A percentile compares a stretch with the other conserved stretches of the same genome.
Evolutionary conservation across 2,113 vertebrate genomes (phyloP).

Genomic region (Girardinichthys multiradiatus): DNA sequence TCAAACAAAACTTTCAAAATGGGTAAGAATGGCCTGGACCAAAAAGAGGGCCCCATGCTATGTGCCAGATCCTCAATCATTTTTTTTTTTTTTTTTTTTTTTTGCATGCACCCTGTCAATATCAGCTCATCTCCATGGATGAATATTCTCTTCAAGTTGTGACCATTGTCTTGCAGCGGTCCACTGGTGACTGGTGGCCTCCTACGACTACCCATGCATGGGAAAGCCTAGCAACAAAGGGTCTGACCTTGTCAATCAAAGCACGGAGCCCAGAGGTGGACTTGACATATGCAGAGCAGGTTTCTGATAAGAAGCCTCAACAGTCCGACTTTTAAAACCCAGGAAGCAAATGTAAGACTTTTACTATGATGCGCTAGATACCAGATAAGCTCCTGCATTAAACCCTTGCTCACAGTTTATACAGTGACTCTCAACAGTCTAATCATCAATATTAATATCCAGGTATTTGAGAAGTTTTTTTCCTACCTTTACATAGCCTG

Average conservation of each 20-base stretch:
- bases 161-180: slow-evolving; percentile 69
- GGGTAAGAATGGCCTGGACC: slow-evolving; percentile 25
- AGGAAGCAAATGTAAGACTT: slow-evolving; percentile 11
- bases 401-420: too few species aligned
- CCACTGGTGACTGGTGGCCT: slow-evolving; percentile 74
- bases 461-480: too few species aligned
- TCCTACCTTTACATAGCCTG: not conserved
- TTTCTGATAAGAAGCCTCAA: slow-evolving; percentile 16
- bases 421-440: too few species aligned
- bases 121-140: slow-evolving; percentile 59
- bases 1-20: slow-evolving; percentile 39
- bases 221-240: slow-evolving; percentile 70
- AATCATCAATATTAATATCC: too few species aligned
- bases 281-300: slow-evolving; percentile 39
- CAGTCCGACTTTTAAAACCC: slow-evolving; percentile 21
- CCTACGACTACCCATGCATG: slow-evolving; percentile 70
- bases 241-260: slow-evolving; percentile 76
- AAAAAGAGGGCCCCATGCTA: slow-evolving; percentile 20
- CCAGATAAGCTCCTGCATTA: too few species aligned
- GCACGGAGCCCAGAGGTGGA: slow-evolving; percentile 36
- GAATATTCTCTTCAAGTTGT: slow-evolving; percentile 62
- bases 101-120: slow-evolving; percentile 54
- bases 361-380: too few species aligned
- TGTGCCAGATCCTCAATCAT: slow-evolving; percentile 21
- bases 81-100: slow-evolving; percentile 60